Base-by-base conservation (phyloP, 2,888 invertebrate genomes). In the Morinoia aosen region DNA sequence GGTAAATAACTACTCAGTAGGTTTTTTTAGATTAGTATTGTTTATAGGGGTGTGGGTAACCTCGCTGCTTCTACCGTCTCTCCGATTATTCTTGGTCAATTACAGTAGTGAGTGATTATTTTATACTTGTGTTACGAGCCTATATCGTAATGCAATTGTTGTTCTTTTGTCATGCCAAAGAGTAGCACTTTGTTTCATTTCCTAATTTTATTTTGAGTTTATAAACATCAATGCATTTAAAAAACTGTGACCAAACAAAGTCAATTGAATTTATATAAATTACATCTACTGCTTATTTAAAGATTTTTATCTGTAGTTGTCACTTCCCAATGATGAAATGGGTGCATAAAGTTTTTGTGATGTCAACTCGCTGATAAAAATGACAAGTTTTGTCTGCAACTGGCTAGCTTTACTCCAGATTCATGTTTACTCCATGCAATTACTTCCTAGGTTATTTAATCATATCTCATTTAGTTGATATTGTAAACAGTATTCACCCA, bases 1-100 rank as follows among this genome's bases (percentile, higher is more conserved):
- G 96, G 97, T 97, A 58, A 96, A 95, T 88, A 7, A 33, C 76
- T 33, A 19, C 25, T 8, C 76, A 76, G 7, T 2, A 25, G 2
- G 3, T 48, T 19, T 33, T 76, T 76, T 76, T 76, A 33, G 3
- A 19, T 48, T n/a, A 3, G 19, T 91, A 5, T 91, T 40, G 33
- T 76, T 33, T 3, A 16, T 76, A 16, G 14, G 33, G 33, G 33
- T 76, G 33, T 25, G 19, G 33, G 33, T 33, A 3, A 76, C 76
- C 76, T 25, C 76, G 33, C 61, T 61, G 19, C 61, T 16, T 76
- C 33, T 76, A 33, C 33, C 3, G 76, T 33, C 1, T 76, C 33
- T 76, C 25, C 25, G 25, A 33, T 3, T 25, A 7, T 76, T 16
- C 33, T 76, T 8, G 33, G 12, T 16, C 12, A 61, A 19, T 61